A percentile compares a stretch with the other conserved stretches of the same genome.
phyloP scores from a whole-genome alignment of 2,888 invertebrate genomes.

The Ectobius pallidus region DNA sequence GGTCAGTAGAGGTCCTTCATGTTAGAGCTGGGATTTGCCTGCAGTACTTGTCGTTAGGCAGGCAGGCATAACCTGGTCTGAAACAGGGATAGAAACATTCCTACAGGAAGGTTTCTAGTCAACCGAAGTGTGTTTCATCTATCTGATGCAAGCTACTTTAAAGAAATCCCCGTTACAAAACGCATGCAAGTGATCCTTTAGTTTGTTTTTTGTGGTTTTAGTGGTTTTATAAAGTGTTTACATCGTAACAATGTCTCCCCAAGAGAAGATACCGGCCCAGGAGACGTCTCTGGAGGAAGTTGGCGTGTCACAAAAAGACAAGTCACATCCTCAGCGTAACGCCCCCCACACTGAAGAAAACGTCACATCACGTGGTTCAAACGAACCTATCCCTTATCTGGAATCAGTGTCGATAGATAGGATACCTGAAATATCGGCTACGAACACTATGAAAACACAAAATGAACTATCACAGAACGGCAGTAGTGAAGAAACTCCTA shows the following conservation, averaged over 20 bases:
- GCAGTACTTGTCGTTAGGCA: slow-evolving; percentile 19
- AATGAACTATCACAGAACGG: not conserved
- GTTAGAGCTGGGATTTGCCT: slow-evolving; percentile 17
- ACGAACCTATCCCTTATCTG: not conserved
- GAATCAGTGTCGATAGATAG: not conserved
- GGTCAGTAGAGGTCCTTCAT: not conserved
- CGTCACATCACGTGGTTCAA: not conserved
- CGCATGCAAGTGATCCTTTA: not conserved
- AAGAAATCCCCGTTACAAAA: not conserved
- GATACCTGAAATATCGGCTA: slow-evolving; percentile 1
- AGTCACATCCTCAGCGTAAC: not conserved
- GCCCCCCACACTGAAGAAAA: not conserved
- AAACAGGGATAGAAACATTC: too few relatives aligned
- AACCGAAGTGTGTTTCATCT: not conserved
- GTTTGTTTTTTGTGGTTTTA: not conserved
- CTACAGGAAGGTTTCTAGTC: too few relatives aligned
- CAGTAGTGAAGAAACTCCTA: not conserved
- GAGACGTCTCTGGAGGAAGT: not conserved
- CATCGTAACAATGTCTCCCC: slow-evolving; percentile 24
- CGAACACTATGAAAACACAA: not conserved
- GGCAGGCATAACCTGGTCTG: slow-evolving; percentile 17
- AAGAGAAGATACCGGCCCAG: slow-evolving; percentile 27
- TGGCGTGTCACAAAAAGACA: not conserved
- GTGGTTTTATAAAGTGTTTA: not conserved
- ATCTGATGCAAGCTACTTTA: not conserved